phyloP scores from a whole-genome alignment of 2,113 vertebrate genomes.

The Spermophilus dauricus region DNA sequence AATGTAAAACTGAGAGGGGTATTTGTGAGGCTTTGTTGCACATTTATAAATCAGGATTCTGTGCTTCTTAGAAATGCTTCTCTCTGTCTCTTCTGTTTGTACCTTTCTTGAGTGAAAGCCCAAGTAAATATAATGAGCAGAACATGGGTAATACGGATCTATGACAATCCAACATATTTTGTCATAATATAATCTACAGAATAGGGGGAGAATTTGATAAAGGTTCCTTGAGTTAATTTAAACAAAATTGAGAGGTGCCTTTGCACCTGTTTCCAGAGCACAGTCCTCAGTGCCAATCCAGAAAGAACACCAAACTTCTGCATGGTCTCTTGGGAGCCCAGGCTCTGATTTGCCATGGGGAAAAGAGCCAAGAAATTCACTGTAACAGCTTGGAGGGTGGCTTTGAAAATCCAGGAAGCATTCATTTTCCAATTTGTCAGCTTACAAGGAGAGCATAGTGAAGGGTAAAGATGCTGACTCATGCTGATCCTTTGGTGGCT shows the following conservation, averaged over 20 bases:
- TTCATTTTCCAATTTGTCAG: background rate
- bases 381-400: background rate
- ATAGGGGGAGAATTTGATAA: constrained; percentile 42
- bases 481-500: background rate
- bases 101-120: constrained; percentile 28
- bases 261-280: background rate
- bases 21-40: background rate
- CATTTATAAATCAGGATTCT: background rate
- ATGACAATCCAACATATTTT: constrained; percentile 39
- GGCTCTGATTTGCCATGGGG: background rate
- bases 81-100: background rate
- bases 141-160: background rate
- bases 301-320: background rate
- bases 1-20: background rate
- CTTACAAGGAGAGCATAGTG: background rate
- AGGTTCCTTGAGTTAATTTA: background rate
- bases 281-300: background rate
- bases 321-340: background rate
- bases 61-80: background rate
- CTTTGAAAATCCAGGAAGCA: constrained; percentile 25
- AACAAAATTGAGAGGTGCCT: background rate
- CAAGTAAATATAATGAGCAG: constrained; percentile 29
- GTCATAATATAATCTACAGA: constrained; percentile 5
- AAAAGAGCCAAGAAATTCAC: background rate
- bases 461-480: background rate